A percentile compares a stretch with the other conserved stretches of the same genome.
These are phyloP conservation scores for Argynnis bischoffii DNA, from an alignment of 2,888 invertebrate species.

Conservation along the genomic window DNA sequence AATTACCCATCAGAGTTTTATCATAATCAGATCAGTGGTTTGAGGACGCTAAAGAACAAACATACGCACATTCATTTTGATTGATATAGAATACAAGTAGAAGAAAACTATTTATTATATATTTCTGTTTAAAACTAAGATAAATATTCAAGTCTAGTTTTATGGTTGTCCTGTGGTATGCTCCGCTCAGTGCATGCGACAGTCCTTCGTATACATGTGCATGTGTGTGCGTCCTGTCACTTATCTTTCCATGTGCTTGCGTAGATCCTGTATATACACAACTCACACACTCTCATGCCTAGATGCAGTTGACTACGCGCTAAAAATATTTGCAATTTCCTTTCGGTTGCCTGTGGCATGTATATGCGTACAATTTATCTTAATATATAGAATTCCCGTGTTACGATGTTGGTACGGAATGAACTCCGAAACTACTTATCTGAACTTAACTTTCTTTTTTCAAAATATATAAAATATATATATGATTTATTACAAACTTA, in stretches of 20 bases:
- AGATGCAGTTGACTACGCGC: conserved; percentile 49
- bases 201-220: conserved; percentile 57
- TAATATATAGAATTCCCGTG: too few species aligned
- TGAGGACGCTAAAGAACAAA: too few species aligned
- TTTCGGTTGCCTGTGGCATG: conserved; percentile 47
- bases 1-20: too few species aligned
- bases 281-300: conserved; percentile 46
- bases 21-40: too few species aligned
- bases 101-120: background rate
- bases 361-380: conserved; percentile 31
- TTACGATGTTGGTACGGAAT: too few species aligned
- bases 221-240: conserved; percentile 53
- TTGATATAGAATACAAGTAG: background rate
- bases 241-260: conserved; percentile 49
- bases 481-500: too few species aligned
- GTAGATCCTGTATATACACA: conserved; percentile 48
- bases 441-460: too few species aligned
- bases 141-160: conserved; percentile 19
- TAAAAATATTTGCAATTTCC: conserved; percentile 66
- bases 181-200: conserved; percentile 48
- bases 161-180: conserved; percentile 37
- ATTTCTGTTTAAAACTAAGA: conserved; percentile 4
- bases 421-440: too few species aligned
- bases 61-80: background rate
- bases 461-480: too few species aligned